Percentiles rank a stretch among this genome's conserved stretches.
These are phyloP conservation scores for Neopelma chrysocephalum DNA, from an alignment of 2,797 vertebrate species.

Conservation along the genomic window DNA sequence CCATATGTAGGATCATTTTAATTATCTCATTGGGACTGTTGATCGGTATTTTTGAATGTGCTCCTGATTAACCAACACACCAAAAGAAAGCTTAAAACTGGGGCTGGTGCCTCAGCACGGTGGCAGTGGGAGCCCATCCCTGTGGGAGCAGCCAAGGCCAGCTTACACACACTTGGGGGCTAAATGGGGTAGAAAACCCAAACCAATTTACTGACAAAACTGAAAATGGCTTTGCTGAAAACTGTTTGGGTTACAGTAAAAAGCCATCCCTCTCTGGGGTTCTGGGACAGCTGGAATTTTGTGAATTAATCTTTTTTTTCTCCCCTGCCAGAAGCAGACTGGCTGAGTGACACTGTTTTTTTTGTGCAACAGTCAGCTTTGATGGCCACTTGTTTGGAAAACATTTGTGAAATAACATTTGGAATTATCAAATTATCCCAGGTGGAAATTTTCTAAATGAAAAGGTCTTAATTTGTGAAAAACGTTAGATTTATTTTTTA, in stretches of 20 bases:
- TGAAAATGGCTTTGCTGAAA: conserved; percentile 3
- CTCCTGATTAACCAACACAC: background rate
- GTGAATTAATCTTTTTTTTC: background rate
- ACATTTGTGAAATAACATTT: background rate
- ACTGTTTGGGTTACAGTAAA: conserved; percentile 20
- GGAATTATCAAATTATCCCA: background rate
- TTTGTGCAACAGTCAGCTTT: background rate
- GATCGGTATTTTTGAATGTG: background rate
- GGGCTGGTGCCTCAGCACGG: fast-evolving
- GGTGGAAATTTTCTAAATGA: background rate
- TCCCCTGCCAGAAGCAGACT: background rate
- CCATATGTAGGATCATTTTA: background rate
- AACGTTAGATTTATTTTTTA: background rate
- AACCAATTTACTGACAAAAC: background rate
- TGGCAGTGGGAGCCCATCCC: fast-evolving
- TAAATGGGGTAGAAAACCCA: background rate
- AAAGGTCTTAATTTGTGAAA: background rate
- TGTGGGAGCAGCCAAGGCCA: fast-evolving
- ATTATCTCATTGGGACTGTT: background rate
- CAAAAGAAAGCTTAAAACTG: fast-evolving
- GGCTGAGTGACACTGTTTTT: background rate
- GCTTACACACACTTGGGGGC: fast-evolving
- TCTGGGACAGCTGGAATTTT: conserved; percentile 55
- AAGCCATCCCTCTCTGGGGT: background rate
- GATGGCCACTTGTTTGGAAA: background rate